A percentile compares a stretch with the other conserved stretches of the same genome.
These are phyloP conservation scores for Pammene aurita DNA, from an alignment of 2,888 invertebrate genomes.

Conservation along the genomic window DNA sequence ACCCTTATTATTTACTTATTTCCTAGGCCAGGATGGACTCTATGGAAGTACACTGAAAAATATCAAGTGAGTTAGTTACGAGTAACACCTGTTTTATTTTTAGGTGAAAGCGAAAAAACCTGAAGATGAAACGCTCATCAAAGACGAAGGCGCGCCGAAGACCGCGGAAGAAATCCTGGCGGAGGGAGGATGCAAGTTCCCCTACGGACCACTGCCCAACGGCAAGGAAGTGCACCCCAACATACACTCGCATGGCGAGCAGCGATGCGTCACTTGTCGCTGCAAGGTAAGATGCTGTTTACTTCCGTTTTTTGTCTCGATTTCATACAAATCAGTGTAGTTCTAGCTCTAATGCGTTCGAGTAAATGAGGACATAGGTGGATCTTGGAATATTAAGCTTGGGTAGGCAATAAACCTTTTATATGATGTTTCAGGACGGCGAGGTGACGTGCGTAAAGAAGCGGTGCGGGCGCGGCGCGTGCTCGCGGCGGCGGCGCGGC, in stretches of 20 bases:
- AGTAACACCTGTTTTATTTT: neutral
- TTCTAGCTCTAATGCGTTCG: too few relatives aligned
- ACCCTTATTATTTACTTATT: too few relatives aligned
- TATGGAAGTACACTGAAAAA: too few relatives aligned
- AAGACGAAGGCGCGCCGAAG: constrained; percentile 73
- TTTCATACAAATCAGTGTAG: too few relatives aligned
- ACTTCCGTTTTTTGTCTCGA: neutral
- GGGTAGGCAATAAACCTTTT: neutral
- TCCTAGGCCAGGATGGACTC: too few relatives aligned
- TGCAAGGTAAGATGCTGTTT: constrained; percentile 87
- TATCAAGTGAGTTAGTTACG: too few relatives aligned
- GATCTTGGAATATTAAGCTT: too few relatives aligned
- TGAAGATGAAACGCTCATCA: constrained; percentile 70
- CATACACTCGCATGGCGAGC: constrained; percentile 93
- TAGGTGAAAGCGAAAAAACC: constrained; percentile 59
- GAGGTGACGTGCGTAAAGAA: constrained; percentile 91
- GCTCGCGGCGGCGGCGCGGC: constrained; percentile 79
- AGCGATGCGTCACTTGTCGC: constrained; percentile 94
- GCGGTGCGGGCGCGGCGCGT: constrained; percentile 89
- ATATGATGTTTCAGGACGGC: constrained; percentile 85
- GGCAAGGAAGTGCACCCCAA: constrained; percentile 95
- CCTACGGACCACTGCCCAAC: constrained; percentile 85
- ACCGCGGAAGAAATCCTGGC: constrained; percentile 88
- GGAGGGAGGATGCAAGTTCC: constrained; percentile 92
- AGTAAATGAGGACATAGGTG: too few relatives aligned